phyloP scores from a whole-genome alignment of 2,113 vertebrate genomes.

The Rhegmatorhina hoffmannsi region DNA sequence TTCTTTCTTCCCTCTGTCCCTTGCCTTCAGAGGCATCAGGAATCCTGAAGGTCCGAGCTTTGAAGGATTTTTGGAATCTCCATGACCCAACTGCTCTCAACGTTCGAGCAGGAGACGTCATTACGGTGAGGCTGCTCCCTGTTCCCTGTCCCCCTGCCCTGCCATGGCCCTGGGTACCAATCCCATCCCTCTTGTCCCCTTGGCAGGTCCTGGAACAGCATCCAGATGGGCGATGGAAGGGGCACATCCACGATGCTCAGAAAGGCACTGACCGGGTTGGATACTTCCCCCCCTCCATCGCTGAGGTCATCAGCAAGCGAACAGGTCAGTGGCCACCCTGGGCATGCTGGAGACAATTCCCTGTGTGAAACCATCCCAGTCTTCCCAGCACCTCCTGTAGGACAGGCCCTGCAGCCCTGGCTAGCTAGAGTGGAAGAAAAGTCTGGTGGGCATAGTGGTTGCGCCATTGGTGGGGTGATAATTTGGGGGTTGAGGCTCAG shows the following conservation, averaged over 20 bases:
- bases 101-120: conserved; percentile 89
- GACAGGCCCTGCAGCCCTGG: neutral
- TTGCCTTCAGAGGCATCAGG: conserved; percentile 88
- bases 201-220: conserved; percentile 93
- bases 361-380: neutral
- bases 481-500: neutral
- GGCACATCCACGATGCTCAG: conserved; percentile 90
- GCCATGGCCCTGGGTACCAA: neutral
- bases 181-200: neutral
- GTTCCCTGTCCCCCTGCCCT: neutral
- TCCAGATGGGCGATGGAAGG: conserved; percentile 93
- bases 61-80: conserved; percentile 97
- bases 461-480: neutral
- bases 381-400: neutral
- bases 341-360: neutral
- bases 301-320: conserved; percentile 93
- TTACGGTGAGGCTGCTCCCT: conserved; percentile 82
- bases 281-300: conserved; percentile 93
- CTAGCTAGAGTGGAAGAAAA: neutral
- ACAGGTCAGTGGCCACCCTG: conserved; percentile 72
- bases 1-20: neutral
- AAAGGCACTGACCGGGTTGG: conserved; percentile 91
- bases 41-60: conserved; percentile 91
- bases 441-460: neutral
- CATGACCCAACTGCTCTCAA: conserved; percentile 96